phyloP scores from a whole-genome alignment of 1,140 invertebrate genomes.

The Psilanteris sp. region DNA sequence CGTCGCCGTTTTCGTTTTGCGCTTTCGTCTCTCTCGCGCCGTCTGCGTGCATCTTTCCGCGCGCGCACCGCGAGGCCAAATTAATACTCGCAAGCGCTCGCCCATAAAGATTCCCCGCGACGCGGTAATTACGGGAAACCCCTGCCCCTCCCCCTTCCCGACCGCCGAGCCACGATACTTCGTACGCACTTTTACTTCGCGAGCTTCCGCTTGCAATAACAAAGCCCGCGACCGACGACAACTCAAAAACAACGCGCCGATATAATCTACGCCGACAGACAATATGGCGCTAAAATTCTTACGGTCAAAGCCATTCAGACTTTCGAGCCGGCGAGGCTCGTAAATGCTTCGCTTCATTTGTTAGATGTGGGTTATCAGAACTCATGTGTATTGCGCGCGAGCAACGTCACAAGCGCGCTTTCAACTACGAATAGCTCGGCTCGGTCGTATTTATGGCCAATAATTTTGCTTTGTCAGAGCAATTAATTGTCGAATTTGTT shows the following conservation, averaged over 20 bases:
- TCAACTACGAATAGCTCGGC: too few relatives aligned
- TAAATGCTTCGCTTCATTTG: too few relatives aligned
- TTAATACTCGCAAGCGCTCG: conserved; percentile 73
- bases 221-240: conserved; percentile 72
- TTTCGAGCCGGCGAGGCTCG: too few relatives aligned
- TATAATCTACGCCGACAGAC: conserved; percentile 46
- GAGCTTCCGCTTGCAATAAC: conserved; percentile 73
- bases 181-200: conserved; percentile 67
- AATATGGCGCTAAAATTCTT: too few relatives aligned
- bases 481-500: too few relatives aligned
- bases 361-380: too few relatives aligned
- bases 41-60: conserved; percentile 15
- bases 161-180: conserved; percentile 54
- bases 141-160: conserved; percentile 35
- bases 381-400: too few relatives aligned
- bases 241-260: conserved; percentile 68
- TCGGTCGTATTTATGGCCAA: too few relatives aligned
- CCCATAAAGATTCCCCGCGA: conserved; percentile 76
- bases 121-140: conserved; percentile 73
- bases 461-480: too few relatives aligned
- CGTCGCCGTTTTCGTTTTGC: conserved; percentile 35
- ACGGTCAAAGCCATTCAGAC: too few relatives aligned
- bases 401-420: too few relatives aligned
- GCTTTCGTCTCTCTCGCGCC: conserved; percentile 18
- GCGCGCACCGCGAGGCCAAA: conserved; percentile 68